A percentile compares a stretch with the other conserved stretches of the same genome.
phyloP scores from a whole-genome alignment of 53 echinoderm and acorn worm species.

The Echinometra lucunter region DNA sequence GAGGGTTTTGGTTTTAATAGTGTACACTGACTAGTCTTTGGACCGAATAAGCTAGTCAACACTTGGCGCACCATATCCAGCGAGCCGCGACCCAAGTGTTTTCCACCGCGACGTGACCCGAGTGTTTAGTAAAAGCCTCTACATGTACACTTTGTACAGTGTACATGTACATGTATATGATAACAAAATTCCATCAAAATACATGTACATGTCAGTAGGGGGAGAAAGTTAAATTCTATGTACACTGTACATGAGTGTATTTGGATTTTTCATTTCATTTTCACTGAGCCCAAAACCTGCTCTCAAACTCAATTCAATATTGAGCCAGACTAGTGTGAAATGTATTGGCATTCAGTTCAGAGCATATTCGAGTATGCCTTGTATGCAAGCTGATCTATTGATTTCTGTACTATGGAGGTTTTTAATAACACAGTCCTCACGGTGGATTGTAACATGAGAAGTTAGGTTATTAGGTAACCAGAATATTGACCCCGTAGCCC shows the following conservation, averaged over 20 bases:
- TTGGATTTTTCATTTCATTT: neutral
- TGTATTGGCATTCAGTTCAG: conserved; percentile 3
- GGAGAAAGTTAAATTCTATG: no score
- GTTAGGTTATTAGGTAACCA: neutral
- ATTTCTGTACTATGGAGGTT: conserved; percentile 40
- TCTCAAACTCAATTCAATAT: neutral
- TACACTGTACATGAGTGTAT: neutral
- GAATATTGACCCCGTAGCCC: neutral
- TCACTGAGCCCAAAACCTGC: neutral
- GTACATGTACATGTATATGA: no score
- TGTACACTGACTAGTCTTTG: no score
- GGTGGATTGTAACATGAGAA: neutral
- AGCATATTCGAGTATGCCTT: neutral
- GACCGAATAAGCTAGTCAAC: no score
- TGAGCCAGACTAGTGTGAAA: neutral
- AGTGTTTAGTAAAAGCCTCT: no score
- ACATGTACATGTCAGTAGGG: no score
- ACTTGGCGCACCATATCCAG: no score
- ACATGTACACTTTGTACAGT: no score
- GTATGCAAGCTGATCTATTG: conserved; percentile 9
- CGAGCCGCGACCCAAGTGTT: no score
- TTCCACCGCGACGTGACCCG: no score
- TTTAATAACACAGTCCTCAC: neutral
- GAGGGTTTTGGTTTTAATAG: no score
- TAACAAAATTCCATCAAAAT: no score